phyloP scores from a whole-genome alignment of 1,140 invertebrate genomes.

The Nasonia giraulti region DNA sequence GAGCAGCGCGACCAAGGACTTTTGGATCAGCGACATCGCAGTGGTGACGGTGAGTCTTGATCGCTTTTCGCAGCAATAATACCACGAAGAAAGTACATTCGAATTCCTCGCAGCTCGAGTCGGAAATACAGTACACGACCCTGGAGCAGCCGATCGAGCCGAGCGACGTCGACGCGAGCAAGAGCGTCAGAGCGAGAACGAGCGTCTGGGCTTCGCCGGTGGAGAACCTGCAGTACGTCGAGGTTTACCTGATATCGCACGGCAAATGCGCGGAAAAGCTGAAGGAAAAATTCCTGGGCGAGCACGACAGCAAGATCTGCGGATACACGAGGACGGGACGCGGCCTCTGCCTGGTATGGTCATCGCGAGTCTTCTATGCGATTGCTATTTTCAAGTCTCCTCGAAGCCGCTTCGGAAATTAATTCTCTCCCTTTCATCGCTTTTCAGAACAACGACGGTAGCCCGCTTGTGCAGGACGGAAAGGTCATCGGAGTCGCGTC shows the following conservation, averaged over 20 bases:
- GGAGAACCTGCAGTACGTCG: background rate
- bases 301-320: constrained; percentile 40
- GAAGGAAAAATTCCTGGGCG: constrained; percentile 2
- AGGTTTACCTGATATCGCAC: constrained; percentile 1
- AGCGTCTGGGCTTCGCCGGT: constrained; percentile 40
- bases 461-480: constrained; percentile 18
- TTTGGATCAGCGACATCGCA: constrained; percentile 40
- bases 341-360: constrained; percentile 31
- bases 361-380: background rate
- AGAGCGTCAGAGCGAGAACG: background rate
- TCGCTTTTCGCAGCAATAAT: background rate
- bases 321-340: constrained; percentile 26
- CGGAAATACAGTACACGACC: constrained; percentile 17
- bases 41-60: constrained; percentile 21
- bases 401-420: background rate
- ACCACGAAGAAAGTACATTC: too few species aligned
- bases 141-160: constrained; percentile 36
- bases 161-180: background rate
- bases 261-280: background rate
- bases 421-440: background rate
- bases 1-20: constrained; percentile 4
- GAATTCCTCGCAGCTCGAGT: constrained; percentile 2
- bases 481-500: constrained; percentile 12
- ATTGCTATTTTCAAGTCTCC: too few species aligned
- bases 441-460: constrained; percentile 25